Conservation (phyloP, 2,888 invertebrate genomes). For the Nephrotoma guestfalica region DNA sequence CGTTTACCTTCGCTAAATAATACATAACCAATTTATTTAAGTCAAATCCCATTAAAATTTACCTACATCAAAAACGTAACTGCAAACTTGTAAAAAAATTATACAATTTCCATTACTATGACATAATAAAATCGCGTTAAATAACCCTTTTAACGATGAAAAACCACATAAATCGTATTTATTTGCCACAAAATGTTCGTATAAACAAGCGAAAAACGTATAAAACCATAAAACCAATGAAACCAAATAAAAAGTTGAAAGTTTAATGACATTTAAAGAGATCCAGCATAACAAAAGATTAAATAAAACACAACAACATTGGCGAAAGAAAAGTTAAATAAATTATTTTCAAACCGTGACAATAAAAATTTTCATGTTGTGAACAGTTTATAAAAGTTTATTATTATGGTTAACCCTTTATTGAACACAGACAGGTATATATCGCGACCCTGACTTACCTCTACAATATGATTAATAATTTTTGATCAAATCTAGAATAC, state of each 20-base stretch:
- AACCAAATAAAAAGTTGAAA: neutral
- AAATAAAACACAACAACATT: neutral
- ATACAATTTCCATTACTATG: neutral
- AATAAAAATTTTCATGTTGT: neutral
- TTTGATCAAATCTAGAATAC: no score
- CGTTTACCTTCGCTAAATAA: no score
- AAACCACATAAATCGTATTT: neutral
- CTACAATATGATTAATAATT: no score
- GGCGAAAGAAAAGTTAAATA: neutral
- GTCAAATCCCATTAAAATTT: no score
- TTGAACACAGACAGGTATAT: no score
- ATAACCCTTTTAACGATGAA: neutral
- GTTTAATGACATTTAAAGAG: neutral
- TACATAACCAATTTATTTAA: no score
- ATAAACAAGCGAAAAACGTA: neutral
- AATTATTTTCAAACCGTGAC: neutral
- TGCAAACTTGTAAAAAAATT: no score
- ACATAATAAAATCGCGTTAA: neutral
- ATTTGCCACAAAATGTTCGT: neutral
- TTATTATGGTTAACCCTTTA: no score
- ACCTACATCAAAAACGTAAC: no score
- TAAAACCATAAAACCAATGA: neutral
- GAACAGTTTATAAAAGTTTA: neutral
- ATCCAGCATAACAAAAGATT: neutral
- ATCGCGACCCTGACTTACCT: neutral